Evolutionary conservation across 2,888 invertebrate species (phyloP).

Genomic region (Caenorhabditis panamensis): DNA sequence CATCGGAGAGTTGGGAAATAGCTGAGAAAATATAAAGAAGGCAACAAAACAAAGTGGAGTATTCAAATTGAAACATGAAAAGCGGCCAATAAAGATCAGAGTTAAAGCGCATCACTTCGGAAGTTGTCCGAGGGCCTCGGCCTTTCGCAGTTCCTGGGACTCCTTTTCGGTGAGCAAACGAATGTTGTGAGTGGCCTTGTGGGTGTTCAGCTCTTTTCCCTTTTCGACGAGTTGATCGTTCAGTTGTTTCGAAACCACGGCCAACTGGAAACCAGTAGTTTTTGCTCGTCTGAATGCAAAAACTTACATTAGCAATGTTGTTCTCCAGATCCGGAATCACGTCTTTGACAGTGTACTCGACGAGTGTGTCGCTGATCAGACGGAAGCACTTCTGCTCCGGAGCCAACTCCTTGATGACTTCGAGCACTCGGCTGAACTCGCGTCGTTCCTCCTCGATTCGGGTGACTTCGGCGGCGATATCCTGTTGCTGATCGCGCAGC

Average conservation of each 20-base stretch:
- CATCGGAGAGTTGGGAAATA: background rate
- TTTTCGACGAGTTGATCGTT: conserved; percentile 73
- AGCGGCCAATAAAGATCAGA: background rate
- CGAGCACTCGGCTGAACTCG: conserved; percentile 70
- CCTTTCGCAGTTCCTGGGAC: conserved; percentile 64
- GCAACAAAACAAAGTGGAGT: conserved; percentile 6
- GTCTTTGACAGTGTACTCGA: conserved; percentile 71
- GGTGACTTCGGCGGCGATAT: conserved; percentile 70
- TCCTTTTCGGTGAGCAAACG: conserved; percentile 74
- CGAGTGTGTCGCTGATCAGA: conserved; percentile 72
- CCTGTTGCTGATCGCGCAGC: conserved; percentile 74
- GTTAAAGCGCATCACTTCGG: conserved; percentile 15
- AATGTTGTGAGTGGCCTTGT: conserved; percentile 76
- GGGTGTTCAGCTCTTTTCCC: conserved; percentile 74
- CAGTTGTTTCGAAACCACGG: conserved; percentile 59
- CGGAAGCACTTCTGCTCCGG: conserved; percentile 72
- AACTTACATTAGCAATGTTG: conserved; percentile 64
- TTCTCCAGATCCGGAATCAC: conserved; percentile 67
- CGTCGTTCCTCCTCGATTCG: conserved; percentile 71
- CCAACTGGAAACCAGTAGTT: conserved; percentile 61
- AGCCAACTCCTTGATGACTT: conserved; percentile 70
- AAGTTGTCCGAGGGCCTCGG: conserved; percentile 51
- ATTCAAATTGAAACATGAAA: conserved; percentile 3
- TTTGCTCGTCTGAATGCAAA: background rate
- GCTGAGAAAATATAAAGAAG: background rate